A percentile compares a stretch with the other conserved stretches of the same genome.
Conservation (phyloP, 2,113 vertebrate genomes). For the Tringa solitaria region DNA sequence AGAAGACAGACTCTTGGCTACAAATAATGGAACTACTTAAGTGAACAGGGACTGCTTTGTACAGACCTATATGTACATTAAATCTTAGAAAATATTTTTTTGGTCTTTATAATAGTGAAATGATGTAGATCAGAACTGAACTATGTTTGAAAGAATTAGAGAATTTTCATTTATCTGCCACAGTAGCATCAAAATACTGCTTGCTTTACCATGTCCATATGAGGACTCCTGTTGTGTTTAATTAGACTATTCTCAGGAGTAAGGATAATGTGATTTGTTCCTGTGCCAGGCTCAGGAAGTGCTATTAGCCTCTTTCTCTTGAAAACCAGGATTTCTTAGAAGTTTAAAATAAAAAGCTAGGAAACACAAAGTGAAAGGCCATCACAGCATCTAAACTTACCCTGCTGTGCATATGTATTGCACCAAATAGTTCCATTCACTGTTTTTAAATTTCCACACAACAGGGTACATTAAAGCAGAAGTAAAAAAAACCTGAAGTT, state of each 20-base stretch:
- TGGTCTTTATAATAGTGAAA: background rate
- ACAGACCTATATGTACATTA: background rate
- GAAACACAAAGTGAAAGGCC: conserved; percentile 3
- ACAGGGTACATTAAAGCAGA: background rate
- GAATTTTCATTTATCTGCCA: background rate
- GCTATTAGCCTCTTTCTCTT: conserved; percentile 19
- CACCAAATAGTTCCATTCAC: background rate
- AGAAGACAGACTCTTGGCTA: background rate
- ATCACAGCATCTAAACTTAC: background rate
- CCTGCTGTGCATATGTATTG: background rate
- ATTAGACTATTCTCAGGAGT: conserved; percentile 54
- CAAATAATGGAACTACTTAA: background rate
- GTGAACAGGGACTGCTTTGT: background rate
- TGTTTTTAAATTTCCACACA: conserved; percentile 1
- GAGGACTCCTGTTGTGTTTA: conserved; percentile 50
- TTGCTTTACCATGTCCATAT: conserved; percentile 31
- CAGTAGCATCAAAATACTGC: background rate
- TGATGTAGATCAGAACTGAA: background rate
- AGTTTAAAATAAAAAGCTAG: background rate
- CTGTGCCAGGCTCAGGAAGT: conserved; percentile 24
- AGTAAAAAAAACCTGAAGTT: background rate
- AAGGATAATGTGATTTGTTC: conserved; percentile 51
- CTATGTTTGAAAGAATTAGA: background rate
- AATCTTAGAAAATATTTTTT: background rate
- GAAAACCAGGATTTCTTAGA: background rate